Conservation (phyloP, 2,888 invertebrate species). For the Acronicta leporina region DNA sequence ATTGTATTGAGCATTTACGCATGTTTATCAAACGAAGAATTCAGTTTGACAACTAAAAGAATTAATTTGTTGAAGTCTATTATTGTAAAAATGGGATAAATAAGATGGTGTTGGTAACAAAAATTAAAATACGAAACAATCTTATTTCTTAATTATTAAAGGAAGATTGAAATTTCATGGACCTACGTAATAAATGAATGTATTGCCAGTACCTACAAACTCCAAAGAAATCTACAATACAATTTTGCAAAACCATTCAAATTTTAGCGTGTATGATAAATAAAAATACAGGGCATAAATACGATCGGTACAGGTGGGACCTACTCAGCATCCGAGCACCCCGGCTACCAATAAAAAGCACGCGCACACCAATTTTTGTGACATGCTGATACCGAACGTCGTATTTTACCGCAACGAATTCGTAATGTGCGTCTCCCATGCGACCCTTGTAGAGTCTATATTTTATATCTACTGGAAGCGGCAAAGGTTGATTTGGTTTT, state of each 20-base stretch:
- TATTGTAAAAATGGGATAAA: too few species aligned
- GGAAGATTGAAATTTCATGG: too few species aligned
- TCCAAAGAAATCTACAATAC: neutral
- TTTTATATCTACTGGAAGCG: slow-evolving; percentile 51
- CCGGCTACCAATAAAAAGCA: slow-evolving; percentile 73
- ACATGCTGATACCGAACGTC: slow-evolving; percentile 73
- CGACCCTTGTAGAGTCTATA: slow-evolving; percentile 53
- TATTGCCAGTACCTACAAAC: neutral
- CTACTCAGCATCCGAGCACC: slow-evolving; percentile 55
- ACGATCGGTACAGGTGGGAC: slow-evolving; percentile 62
- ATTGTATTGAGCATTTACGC: neutral
- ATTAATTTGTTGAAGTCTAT: too few species aligned
- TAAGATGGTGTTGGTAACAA: too few species aligned
- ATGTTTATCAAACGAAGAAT: too few species aligned
- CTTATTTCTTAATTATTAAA: too few species aligned
- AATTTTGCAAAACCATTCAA: slow-evolving; percentile 6
- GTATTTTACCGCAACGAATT: slow-evolving; percentile 75
- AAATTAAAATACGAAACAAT: too few species aligned
- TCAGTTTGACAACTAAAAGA: too few species aligned
- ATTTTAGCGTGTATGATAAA: slow-evolving; percentile 30
- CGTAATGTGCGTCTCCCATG: slow-evolving; percentile 76
- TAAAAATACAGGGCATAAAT: slow-evolving; percentile 52
- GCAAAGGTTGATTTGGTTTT: neutral
- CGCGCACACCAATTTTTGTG: slow-evolving; percentile 76
- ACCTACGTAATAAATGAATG: too few species aligned